Evolutionary conservation across 2,113 vertebrate genomes (phyloP), one percentile per base, ranked within the genome.

Genomic region (Herpailurus yagouaroundi): DNA sequence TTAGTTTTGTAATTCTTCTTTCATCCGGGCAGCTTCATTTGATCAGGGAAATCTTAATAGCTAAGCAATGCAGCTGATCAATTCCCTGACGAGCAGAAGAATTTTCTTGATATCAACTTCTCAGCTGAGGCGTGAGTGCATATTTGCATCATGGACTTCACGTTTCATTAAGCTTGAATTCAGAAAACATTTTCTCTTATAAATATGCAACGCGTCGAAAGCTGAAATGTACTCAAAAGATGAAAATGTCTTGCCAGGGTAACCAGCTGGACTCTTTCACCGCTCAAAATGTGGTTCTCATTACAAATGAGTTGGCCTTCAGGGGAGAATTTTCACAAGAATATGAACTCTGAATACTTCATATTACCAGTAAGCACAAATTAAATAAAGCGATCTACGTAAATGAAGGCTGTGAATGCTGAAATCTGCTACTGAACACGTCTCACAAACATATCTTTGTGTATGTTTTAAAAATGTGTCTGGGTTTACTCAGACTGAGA

Each of bases 281-380:
- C 33, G 23, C 68, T 97, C 48, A 23, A 91, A 96, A 96, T 89
- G 79, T 82, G 90, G 52, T 94, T 96, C 88, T 86, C 48, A 80
- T 98, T 96, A 94, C 2, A 13, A 85, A 87, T 86, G 41, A 76
- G 81, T 93, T 96, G 87, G 79, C 71, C 41, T 97, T 94, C 1
- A 1, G 71, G 76, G 84, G 48, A 91, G 84, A 95, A 81, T 91
- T 96, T 96, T 97, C 93, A 55, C 60, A 97, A 81, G 83, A 80
- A 83, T 91, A 76, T n/a, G 87, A 97, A 88, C 33, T 88, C 76
- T 66, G 89, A 92, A 96, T 93, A 90, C 79, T 88, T 97, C 91
- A 89, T 85, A 96, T 97, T 95, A 89, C 80, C 86, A 92, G 91
- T 92, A 97, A 97, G 94, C 33, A 83, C 63, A 36, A 57, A 92